A percentile compares a stretch with the other conserved stretches of the same genome.
phyloP scores from a whole-genome alignment of 1,140 invertebrate species.

The Pemphigus obesinymphae region DNA sequence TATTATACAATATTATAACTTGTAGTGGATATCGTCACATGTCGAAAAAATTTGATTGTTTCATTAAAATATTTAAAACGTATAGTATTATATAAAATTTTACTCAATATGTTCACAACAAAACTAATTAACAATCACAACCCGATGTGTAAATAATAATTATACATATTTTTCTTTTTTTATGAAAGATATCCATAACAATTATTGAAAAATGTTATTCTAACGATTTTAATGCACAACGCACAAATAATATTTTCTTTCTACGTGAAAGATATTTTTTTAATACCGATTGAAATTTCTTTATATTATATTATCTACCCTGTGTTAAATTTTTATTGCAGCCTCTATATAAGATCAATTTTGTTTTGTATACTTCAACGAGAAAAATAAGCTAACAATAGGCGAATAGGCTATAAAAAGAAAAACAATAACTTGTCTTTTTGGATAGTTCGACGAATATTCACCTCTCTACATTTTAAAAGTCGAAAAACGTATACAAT shows the following conservation, averaged over 20 bases:
- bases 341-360: not conserved
- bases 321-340: not conserved
- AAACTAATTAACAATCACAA: constrained; percentile 2
- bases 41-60: not conserved
- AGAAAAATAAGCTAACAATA: too few species aligned
- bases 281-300: not conserved
- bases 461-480: too few species aligned
- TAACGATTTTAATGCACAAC: not conserved
- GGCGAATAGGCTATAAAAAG: too few species aligned
- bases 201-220: not conserved
- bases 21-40: not conserved
- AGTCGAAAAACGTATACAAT: too few species aligned
- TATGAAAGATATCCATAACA: too few species aligned
- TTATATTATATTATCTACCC: not conserved
- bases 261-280: not conserved
- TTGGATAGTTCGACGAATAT: too few species aligned
- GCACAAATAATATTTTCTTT: not conserved
- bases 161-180: too few species aligned
- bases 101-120: not conserved
- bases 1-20: not conserved
- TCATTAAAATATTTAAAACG: not conserved
- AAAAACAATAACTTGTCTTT: too few species aligned
- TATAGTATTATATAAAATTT: not conserved
- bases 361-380: too few species aligned
- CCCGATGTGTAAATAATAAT: not conserved